Percentiles rank a stretch among this genome's conserved stretches.
These are phyloP conservation scores for Isichthys henryi DNA, from an alignment of 2,113 vertebrate species.

Conservation along the genomic window DNA sequence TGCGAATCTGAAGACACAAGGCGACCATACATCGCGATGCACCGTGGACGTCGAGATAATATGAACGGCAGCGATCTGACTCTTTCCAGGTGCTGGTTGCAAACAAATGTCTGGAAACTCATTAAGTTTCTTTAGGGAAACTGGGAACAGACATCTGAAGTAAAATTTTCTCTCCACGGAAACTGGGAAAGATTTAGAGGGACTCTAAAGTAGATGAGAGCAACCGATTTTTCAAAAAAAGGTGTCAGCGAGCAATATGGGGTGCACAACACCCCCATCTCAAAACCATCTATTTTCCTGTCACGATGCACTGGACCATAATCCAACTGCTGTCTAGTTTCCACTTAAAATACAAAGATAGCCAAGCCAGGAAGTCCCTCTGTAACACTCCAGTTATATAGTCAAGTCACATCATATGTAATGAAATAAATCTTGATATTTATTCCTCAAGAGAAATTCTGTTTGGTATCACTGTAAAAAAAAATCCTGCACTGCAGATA, in stretches of 20 bases:
- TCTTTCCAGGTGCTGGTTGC: background rate
- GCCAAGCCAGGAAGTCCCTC: background rate
- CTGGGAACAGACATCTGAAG: background rate
- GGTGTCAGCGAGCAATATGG: constrained; percentile 30
- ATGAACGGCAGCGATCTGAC: background rate
- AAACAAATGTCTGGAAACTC: background rate
- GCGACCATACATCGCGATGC: background rate
- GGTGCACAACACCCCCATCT: constrained; percentile 27
- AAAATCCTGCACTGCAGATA: background rate
- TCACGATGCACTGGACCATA: constrained; percentile 33
- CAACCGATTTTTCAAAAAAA: constrained; percentile 29
- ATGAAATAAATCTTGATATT: background rate
- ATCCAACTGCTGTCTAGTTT: constrained; percentile 25
- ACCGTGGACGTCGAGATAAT: background rate
- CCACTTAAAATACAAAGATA: constrained; percentile 2
- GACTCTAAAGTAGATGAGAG: constrained; percentile 8
- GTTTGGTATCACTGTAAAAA: background rate
- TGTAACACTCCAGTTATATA: background rate
- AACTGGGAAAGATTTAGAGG: background rate
- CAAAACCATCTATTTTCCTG: constrained; percentile 37
- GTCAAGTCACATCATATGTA: background rate
- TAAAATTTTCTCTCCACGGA: constrained; percentile 3
- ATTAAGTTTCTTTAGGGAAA: constrained; percentile 14
- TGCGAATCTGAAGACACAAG: background rate
- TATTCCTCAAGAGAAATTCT: background rate